These are phyloP conservation scores for Tapera naevia DNA, from an alignment of 2,797 vertebrate genomes.

Conservation along the genomic window DNA sequence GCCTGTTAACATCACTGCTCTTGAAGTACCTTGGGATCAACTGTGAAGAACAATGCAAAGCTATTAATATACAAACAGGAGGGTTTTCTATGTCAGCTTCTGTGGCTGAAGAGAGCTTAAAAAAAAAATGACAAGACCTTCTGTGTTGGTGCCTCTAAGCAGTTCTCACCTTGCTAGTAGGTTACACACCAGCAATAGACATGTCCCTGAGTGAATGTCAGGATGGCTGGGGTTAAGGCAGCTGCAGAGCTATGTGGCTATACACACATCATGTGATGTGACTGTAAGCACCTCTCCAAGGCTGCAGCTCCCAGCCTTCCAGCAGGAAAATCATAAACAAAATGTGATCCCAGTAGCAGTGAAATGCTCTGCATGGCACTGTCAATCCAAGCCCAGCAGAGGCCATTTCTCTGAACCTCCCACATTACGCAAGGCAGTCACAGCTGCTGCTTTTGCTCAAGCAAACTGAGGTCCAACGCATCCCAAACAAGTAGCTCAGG, in stretches of 20 bases:
- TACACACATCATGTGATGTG: rapidly evolving
- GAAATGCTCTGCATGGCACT: background rate
- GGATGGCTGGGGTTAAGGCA: rapidly evolving
- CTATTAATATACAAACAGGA: slow-evolving; percentile 4
- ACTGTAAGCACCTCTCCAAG: background rate
- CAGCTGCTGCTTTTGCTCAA: background rate
- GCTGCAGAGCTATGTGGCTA: background rate
- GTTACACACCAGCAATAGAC: background rate
- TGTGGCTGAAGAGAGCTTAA: background rate
- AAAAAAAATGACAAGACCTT: background rate
- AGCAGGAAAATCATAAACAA: background rate
- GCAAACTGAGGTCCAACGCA: background rate
- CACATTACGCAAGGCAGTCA: background rate
- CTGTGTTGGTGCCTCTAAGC: background rate
- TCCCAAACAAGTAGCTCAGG: background rate
- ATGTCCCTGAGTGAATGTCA: background rate
- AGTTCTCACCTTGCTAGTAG: background rate
- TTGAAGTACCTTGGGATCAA: background rate
- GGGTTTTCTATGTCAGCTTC: background rate
- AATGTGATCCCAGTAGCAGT: background rate
- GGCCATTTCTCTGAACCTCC: background rate
- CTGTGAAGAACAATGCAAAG: background rate
- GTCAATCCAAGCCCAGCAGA: rapidly evolving
- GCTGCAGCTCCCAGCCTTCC: background rate
- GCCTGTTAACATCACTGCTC: background rate